Evolutionary conservation across 2,888 invertebrate genomes (phyloP), one percentile per base, ranked within the genome.

Genomic region (Eristalinus aeneus): DNA sequence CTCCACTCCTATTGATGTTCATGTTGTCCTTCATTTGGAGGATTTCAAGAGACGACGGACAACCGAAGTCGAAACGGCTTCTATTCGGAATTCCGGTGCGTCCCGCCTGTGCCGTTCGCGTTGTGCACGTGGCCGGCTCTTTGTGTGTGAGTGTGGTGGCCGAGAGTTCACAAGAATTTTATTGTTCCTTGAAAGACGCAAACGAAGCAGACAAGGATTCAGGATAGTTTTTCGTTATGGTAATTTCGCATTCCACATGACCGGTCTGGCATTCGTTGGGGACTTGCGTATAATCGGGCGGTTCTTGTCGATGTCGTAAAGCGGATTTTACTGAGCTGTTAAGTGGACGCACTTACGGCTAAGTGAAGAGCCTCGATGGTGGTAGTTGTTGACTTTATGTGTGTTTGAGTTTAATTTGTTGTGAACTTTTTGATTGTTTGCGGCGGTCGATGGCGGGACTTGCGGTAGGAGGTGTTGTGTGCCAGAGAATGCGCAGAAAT

Each of bases 271-370:
- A 76, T 76, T 61, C 75, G 75, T 85, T 71, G 72, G 9, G 61
- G 65, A 39, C 39, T 63, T 69, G 27, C 27, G 27, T 27, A 23
- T 69, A 63, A 68, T 76, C 23, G 34, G 67, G 65, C 46, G 76
- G 64, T 61, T 82, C 69, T 73, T 46, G 39, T 72, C 65, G 22
- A 61, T 68, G 54, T 85, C 76, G 68, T 85, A 80, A 80, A 85
- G 75, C 56, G 63, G 72, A 5, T 56, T 85, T 85, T 76, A 76
- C 72, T 76, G 36, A 80, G 60, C 80, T 84, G 75, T 84, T 75
- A 79, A 84, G 84, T 84, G 75, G 84, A 75, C 75, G 63, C 71
- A 79, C 75, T 75, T 84, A 60, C 71, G 75, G 53, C 56, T 79
- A 79, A 79, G 75, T 84, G 75, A 63, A 72, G 61, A 22, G 46